Evolutionary conservation across 2,888 invertebrate species (phyloP).

Genomic region (Pharmacophagus antenor): DNA sequence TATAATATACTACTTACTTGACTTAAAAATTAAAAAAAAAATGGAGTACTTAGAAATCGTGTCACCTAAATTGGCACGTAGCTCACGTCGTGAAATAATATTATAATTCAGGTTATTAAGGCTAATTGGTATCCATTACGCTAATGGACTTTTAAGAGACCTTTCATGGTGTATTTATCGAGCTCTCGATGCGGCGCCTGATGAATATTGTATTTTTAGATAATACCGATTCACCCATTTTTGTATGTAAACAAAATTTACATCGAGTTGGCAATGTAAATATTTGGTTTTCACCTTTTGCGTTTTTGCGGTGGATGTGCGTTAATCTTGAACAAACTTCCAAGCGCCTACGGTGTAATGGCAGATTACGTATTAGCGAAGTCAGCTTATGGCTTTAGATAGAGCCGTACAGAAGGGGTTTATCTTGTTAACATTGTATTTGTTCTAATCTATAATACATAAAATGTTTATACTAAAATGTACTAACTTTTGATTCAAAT

Average conservation of each 20-base stretch:
- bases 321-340: background rate
- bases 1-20: no score
- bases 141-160: conserved; percentile 23
- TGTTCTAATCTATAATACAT: no score
- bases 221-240: conserved; percentile 22
- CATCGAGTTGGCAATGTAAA: background rate
- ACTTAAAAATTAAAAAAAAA: no score
- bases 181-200: conserved; percentile 14
- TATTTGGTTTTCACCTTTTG: background rate
- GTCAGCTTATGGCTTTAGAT: no score
- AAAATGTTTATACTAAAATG: background rate
- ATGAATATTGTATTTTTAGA: conserved; percentile 22
- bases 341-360: background rate
- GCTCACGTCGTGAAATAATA: background rate
- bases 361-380: no score
- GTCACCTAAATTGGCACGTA: no score
- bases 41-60: no score
- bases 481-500: background rate
- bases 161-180: conserved; percentile 12
- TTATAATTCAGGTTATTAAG: background rate
- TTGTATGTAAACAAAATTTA: conserved; percentile 8
- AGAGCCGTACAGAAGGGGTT: no score
- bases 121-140: conserved; percentile 19
- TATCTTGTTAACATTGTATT: no score
- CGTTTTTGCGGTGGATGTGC: background rate